Conservation (phyloP, 2,888 invertebrate genomes). For the Bruchidius siliquastri region DNA sequence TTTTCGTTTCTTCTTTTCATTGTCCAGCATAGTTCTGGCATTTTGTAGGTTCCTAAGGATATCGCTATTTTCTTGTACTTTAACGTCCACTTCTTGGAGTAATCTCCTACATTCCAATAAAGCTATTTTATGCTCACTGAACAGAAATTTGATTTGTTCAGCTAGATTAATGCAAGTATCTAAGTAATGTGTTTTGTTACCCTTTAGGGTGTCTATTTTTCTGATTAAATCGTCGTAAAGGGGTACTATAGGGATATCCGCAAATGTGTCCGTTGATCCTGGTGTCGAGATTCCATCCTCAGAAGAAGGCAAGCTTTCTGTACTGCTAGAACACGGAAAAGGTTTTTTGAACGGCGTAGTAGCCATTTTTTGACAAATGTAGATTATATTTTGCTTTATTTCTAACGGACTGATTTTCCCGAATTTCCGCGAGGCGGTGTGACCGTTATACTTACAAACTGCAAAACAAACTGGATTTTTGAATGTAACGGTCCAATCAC, state of each 20-base stretch:
- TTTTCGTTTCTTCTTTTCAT: constrained; percentile 65
- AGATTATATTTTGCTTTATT: neutral
- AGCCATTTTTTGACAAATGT: neutral
- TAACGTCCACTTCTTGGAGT: constrained; percentile 65
- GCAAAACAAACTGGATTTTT: no score
- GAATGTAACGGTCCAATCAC: no score
- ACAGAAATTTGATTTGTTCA: constrained; percentile 66
- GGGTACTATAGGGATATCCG: neutral
- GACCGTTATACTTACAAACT: neutral
- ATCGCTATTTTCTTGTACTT: constrained; percentile 66
- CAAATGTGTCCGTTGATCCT: neutral
- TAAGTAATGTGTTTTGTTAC: constrained; percentile 5
- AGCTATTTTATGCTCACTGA: constrained; percentile 63
- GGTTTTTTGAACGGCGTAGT: neutral
- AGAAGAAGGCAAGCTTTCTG: neutral
- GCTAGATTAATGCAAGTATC: constrained; percentile 53
- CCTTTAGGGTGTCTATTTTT: neutral
- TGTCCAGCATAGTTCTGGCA: constrained; percentile 68
- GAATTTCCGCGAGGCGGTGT: neutral
- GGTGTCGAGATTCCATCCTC: neutral
- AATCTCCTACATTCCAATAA: constrained; percentile 70
- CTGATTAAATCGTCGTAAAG: constrained; percentile 2
- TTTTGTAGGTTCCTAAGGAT: constrained; percentile 77
- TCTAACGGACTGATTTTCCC: no score
- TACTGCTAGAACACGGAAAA: neutral